Evolutionary conservation across 2,888 invertebrate species (phyloP).

Genomic region (Pollenia labialis): DNA sequence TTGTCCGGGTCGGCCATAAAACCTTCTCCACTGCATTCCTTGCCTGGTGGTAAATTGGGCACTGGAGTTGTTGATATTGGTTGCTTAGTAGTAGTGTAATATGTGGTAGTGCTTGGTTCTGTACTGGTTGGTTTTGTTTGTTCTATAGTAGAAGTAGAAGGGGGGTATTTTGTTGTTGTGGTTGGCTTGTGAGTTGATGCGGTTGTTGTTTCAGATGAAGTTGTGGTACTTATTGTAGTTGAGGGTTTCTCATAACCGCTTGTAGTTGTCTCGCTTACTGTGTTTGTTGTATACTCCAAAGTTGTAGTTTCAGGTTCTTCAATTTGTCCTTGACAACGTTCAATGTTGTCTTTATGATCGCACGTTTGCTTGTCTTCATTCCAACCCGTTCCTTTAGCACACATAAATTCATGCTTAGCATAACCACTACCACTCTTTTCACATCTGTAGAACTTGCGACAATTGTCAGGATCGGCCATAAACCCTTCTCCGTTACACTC

Average conservation of each 20-base stretch:
- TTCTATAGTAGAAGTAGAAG: slow-evolving; percentile 67
- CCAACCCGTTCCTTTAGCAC: slow-evolving; percentile 89
- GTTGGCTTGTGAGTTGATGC: slow-evolving; percentile 32
- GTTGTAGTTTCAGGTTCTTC: slow-evolving; percentile 70
- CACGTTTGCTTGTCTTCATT: slow-evolving; percentile 87
- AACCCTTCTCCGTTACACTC: slow-evolving; percentile 87
- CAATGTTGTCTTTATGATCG: slow-evolving; percentile 84
- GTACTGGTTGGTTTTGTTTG: slow-evolving; percentile 52
- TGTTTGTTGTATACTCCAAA: slow-evolving; percentile 20
- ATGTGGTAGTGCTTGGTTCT: neutral
- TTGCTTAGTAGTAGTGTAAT: slow-evolving; percentile 75
- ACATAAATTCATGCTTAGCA: slow-evolving; percentile 85
- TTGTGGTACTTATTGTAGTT: slow-evolving; percentile 51
- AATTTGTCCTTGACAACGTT: slow-evolving; percentile 78
- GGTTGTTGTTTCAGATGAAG: slow-evolving; percentile 51
- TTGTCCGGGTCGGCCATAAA: slow-evolving; percentile 87
- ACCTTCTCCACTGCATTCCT: slow-evolving; percentile 86
- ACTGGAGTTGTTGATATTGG: slow-evolving; percentile 76
- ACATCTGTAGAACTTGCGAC: slow-evolving; percentile 86
- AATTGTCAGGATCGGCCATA: slow-evolving; percentile 86
- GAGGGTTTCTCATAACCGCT: slow-evolving; percentile 75
- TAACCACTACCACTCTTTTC: slow-evolving; percentile 85
- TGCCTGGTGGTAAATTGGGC: slow-evolving; percentile 80
- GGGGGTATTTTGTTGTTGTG: slow-evolving; percentile 34
- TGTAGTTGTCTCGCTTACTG: slow-evolving; percentile 69